Percentiles rank a stretch among this genome's conserved stretches.
Conservation (phyloP, 2,113 vertebrate genomes). For the Polyodon spathula region DNA sequence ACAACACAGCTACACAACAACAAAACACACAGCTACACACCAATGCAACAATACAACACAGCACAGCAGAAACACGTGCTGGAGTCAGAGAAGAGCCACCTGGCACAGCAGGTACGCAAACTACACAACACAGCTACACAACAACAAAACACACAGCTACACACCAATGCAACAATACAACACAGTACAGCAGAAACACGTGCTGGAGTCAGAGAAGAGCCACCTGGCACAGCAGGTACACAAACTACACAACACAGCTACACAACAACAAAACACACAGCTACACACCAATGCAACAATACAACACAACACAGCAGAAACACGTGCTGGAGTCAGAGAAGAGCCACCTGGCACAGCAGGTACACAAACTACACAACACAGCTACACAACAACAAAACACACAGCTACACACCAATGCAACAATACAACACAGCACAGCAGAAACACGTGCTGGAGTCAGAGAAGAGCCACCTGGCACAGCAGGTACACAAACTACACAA, state of each 20-base stretch:
- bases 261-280: background rate
- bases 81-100: too few species aligned
- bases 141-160: too few species aligned
- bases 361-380: background rate
- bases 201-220: too few species aligned
- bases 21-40: too few species aligned
- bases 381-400: background rate
- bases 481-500: slow-evolving; percentile 46
- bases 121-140: background rate
- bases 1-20: slow-evolving; percentile 4
- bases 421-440: slow-evolving; percentile 56
- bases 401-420: background rate
- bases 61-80: background rate
- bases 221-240: too few species aligned
- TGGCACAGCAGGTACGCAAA: too few species aligned
- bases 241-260: background rate
- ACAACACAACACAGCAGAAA: background rate
- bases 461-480: slow-evolving; percentile 72
- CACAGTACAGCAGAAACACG: background rate
- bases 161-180: background rate
- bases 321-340: too few species aligned
- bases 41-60: background rate
- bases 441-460: slow-evolving; percentile 76
- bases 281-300: background rate
- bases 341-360: too few species aligned